These are phyloP conservation scores for Siniperca scherzeri DNA, from an alignment of 2,797 vertebrate genomes.

Conservation along the genomic window DNA sequence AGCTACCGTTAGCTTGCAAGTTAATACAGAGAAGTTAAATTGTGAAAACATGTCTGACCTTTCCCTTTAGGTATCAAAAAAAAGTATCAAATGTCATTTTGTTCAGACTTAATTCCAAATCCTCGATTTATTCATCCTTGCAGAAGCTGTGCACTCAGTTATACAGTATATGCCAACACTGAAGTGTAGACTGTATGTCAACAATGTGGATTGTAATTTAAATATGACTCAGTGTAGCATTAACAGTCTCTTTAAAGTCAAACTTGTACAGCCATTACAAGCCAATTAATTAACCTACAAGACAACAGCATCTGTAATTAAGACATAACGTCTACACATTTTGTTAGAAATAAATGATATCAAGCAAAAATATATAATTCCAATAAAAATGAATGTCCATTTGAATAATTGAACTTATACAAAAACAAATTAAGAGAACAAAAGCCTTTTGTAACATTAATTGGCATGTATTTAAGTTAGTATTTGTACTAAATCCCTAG, in stretches of 20 bases:
- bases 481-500: not conserved
- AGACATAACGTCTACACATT: not conserved
- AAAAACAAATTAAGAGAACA: not conserved
- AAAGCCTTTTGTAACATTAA: not conserved
- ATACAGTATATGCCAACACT: not conserved
- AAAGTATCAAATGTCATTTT: not conserved
- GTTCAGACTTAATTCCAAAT: not conserved
- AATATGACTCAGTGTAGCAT: not conserved
- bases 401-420: not conserved
- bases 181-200: not conserved
- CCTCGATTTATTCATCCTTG: not conserved
- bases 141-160: not conserved
- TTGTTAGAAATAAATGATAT: not conserved
- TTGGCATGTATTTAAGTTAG: not conserved
- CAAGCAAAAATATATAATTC: not conserved
- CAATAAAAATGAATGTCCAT: not conserved
- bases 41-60: not conserved
- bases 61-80: constrained; percentile 10
- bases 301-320: not conserved
- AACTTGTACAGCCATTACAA: not conserved
- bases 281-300: not conserved
- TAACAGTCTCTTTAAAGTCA: constrained; percentile 2
- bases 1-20: constrained; percentile 7
- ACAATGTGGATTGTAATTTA: not conserved
- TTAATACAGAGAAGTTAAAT: not conserved